These are phyloP conservation scores for Genyomyrus donnyi DNA, from an alignment of 2,113 vertebrate genomes.

Conservation along the genomic window DNA sequence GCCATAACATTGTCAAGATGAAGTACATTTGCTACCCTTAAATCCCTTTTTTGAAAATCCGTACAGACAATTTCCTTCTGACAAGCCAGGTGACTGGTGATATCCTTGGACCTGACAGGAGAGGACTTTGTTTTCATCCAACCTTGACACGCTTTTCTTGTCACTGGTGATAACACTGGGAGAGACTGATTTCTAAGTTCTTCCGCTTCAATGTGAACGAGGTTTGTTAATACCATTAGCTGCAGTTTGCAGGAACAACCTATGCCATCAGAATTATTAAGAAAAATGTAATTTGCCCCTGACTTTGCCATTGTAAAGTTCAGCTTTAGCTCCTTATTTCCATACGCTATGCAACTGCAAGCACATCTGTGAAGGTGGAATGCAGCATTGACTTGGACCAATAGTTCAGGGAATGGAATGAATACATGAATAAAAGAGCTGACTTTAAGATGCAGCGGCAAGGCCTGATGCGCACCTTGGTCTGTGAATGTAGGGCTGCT, in stretches of 20 bases:
- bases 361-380: not conserved
- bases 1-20: not conserved
- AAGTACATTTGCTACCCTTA: constrained; percentile 24
- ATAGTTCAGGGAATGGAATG: not conserved
- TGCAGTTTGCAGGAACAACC: not conserved
- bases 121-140: constrained; percentile 30
- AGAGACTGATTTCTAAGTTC: not conserved
- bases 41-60: constrained; percentile 24
- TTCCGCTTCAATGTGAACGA: not conserved
- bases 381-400: not conserved
- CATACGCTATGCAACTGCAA: not conserved
- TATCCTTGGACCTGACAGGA: constrained; percentile 44
- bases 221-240: not conserved
- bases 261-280: not conserved
- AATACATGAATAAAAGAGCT: not conserved
- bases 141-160: not conserved
- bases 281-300: not conserved
- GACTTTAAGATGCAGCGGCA: not conserved
- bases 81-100: constrained; percentile 32
- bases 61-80: constrained; percentile 18
- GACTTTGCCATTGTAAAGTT: not conserved
- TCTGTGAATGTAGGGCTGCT: not conserved
- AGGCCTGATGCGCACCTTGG: not conserved
- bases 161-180: not conserved
- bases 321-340: not conserved